phyloP scores from a whole-genome alignment of 2,113 vertebrate genomes.

The Ailuropoda melanoleuca region DNA sequence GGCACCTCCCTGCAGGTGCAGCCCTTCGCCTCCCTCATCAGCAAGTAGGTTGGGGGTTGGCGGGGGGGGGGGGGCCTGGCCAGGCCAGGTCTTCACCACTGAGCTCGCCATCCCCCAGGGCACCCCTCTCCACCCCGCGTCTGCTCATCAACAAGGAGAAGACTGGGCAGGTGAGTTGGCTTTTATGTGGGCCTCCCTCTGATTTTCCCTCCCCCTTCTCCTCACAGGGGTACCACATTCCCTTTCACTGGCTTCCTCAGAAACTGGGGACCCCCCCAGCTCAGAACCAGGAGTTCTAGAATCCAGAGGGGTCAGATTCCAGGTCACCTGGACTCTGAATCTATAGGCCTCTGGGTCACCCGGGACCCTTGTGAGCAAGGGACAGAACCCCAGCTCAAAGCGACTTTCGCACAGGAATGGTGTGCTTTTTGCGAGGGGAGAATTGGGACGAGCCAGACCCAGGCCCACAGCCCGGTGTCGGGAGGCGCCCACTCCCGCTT shows the following conservation, averaged over 20 bases:
- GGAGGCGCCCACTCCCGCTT: too few species aligned
- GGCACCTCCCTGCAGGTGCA: slow-evolving; percentile 96
- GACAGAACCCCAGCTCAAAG: neutral
- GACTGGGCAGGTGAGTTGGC: slow-evolving; percentile 87
- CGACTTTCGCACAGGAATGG: neutral
- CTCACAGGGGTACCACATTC: neutral
- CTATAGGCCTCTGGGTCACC: neutral
- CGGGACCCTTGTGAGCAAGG: neutral
- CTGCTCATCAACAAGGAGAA: slow-evolving; percentile 96
- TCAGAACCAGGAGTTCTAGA: neutral
- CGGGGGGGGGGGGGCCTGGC: neutral
- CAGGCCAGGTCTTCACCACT: neutral
- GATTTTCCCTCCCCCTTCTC: fast-evolving
- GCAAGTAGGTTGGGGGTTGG: slow-evolving; percentile 85
- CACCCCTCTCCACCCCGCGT: slow-evolving; percentile 89
- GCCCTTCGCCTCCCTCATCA: slow-evolving; percentile 92
- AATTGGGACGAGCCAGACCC: neutral
- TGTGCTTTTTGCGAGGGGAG: neutral
- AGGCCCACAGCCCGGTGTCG: fast-evolving
- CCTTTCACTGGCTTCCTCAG: neutral
- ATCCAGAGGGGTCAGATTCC: neutral
- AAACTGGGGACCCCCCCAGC: too few species aligned
- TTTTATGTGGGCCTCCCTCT: neutral
- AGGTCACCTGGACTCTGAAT: neutral
- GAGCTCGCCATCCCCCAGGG: slow-evolving; percentile 78